Base-by-base conservation (phyloP, 2,113 vertebrate species). In the Forbesichthys papilliferus region DNA sequence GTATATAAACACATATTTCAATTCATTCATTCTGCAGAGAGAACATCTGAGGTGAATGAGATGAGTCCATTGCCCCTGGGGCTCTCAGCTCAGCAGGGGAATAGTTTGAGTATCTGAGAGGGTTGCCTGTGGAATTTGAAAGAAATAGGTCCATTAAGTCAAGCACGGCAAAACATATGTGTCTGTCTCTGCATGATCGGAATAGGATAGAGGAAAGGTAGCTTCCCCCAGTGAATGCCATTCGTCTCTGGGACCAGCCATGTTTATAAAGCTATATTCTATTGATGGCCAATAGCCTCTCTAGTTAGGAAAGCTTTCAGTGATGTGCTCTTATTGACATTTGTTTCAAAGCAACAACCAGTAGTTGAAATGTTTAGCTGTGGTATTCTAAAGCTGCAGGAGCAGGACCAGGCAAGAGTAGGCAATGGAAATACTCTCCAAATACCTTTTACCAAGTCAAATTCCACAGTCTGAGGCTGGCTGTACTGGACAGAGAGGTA, bases 41-140 rank as follows among this genome's bases (percentile, higher is more conserved):
- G 4, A 11, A 62, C 14, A 67, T 48, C 20, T 47, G 61, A 79
- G 48, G 70, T 75, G 67, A 48, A 68, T 75, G 67, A 67, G 71
- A 80, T 53, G 65, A 61, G 61, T 75, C 74, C 11, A 4, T 57
- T 42, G 36, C 36, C 63, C 71, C 64, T 42, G 0, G 60, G 61
- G 68, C 72, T 55, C 69, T 49, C 77, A 83, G 74, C 79, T 64
- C 73, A 48, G 12, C 46, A 57, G 73, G 67, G 58, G 74, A 76
- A 87, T 84, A 82, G 80, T 85, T 86, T 34, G 9, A 60, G 85
- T 87, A 47, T 83, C 75, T 88, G 74, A 79, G 70, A 67, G 33
- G 69, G 71, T 64, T 71, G 68, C 83, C 84, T 13, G 67, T 77
- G 71, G 79, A 77, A 80, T 87, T 67, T 57, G 73, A 48, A 46